Evolutionary conservation across 2,113 vertebrate species (phyloP), one percentile per base, ranked within the genome.

Genomic region (Patagioenas fasciata): DNA sequence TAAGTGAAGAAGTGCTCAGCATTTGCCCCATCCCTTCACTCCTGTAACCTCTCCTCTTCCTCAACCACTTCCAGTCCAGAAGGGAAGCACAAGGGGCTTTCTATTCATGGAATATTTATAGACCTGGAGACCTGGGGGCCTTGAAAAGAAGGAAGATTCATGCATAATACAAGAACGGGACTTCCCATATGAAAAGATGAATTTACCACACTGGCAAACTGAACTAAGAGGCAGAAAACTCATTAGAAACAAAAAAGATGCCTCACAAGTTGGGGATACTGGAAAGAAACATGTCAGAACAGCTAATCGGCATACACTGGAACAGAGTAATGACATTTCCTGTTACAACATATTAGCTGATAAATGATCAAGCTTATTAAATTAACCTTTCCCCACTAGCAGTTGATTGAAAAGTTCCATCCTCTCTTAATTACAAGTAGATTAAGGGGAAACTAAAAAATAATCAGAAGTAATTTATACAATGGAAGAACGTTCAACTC

Each of bases 91-190:
- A 91, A 96, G 85, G 89, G 80, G 24, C 71, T 95, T 91, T 94
- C 71, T 80, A 50, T 84, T 94, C 23, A 95, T 96, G 70, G 73
- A 94, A 96, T 96, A 96, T 97, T 96, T 95, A 97, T 91, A 72
- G 91, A 95, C 34, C 79, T 71, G 71, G 92, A 94, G 92, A 94
- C 84, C 77, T 10, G 11, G 51, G 80, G 85, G 84, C 61, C 74
- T 38, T 91, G 87, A 86, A 93, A 95, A 91, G 80, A 56, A 88
- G 58, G 47, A 88, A 92, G 44, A 92, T 47, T 94, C 89, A 96
- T 96, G 79, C 91, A 96, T 96, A 96, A 97, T 96, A 95, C 67
- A 94, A 62, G 50, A 66, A 53, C 11, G 7, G 61, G 58, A 61
- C 66, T 56, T 84, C 85, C 80, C 58, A 32, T 42, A 25, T 29